These are phyloP conservation scores for Petaurus breviceps DNA, from an alignment of 2,113 vertebrate genomes.

Conservation along the genomic window DNA sequence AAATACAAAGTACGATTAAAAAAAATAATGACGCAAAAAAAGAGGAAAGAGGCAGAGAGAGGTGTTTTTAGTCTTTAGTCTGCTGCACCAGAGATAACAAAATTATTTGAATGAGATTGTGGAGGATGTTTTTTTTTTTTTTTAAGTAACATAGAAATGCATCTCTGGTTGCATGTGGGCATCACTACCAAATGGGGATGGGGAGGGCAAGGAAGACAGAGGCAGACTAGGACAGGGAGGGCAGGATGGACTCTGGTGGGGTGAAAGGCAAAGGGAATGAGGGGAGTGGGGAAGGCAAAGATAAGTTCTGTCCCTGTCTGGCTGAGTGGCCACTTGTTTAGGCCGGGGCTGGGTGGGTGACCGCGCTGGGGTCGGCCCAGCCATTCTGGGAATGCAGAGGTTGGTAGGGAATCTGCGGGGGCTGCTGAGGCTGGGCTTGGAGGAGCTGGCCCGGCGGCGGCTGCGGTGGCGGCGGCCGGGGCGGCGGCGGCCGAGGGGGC, in stretches of 20 bases:
- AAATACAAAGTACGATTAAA: conserved; percentile 85
- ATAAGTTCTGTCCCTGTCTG: neutral
- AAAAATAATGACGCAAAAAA: conserved; percentile 93
- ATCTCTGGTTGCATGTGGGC: conserved; percentile 94
- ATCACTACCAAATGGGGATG: conserved; percentile 81
- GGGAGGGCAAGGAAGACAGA: neutral
- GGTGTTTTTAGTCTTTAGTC: conserved; percentile 83
- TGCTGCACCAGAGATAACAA: conserved; percentile 89
- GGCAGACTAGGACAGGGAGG: neutral
- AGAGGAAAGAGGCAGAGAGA: conserved; percentile 84
- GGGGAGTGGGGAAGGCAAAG: neutral
- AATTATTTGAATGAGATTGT: conserved; percentile 88
- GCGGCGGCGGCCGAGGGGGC: too few relatives aligned
- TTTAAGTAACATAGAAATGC: conserved; percentile 89
- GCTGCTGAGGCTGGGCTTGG: conserved; percentile 73
- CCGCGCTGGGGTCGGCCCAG: accelerated
- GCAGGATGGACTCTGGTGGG: neutral
- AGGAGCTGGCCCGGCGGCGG: neutral
- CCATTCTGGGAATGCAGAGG: neutral
- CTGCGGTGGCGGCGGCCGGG: too few relatives aligned
- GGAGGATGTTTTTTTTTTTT: conserved; percentile 60
- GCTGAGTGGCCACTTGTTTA: neutral
- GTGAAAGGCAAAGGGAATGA: neutral
- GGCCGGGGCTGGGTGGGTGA: neutral
- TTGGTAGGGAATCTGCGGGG: conserved; percentile 79